A percentile compares a stretch with the other conserved stretches of the same genome.
phyloP scores from a whole-genome alignment of 2,797 vertebrate species.

The Acanthis flammea region DNA sequence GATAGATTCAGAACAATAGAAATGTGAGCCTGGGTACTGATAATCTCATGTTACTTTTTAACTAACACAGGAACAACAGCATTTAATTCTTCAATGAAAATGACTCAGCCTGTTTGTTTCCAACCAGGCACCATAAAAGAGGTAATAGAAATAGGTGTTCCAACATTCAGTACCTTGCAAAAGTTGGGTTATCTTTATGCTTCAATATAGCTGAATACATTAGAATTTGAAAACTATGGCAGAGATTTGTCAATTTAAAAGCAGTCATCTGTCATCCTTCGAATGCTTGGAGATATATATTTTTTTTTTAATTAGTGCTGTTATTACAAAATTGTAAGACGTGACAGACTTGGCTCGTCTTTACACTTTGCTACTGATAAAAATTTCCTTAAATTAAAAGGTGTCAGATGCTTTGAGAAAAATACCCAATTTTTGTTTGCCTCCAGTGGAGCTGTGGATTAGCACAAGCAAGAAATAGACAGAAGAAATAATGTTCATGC shows the following conservation, averaged over 20 bases:
- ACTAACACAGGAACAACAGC: background rate
- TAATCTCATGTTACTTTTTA: constrained; percentile 26
- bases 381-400: background rate
- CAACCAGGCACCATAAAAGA: background rate
- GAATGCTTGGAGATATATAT: background rate
- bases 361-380: background rate
- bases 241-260: background rate
- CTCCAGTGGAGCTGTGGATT: background rate
- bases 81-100: constrained; percentile 15
- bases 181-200: background rate
- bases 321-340: background rate
- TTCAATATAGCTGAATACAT: background rate
- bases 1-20: background rate
- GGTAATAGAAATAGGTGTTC: background rate
- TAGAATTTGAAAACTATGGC: background rate
- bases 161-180: background rate
- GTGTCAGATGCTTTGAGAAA: background rate
- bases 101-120: background rate
- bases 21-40: background rate
- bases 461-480: background rate
- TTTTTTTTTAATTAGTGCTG: background rate
- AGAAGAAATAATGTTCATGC: background rate
- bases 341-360: background rate
- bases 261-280: background rate
- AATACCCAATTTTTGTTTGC: background rate